Percentiles rank a stretch among this genome's conserved stretches.
Conservation (phyloP, 2,113 vertebrate genomes). For the Ascaphus truei region DNA sequence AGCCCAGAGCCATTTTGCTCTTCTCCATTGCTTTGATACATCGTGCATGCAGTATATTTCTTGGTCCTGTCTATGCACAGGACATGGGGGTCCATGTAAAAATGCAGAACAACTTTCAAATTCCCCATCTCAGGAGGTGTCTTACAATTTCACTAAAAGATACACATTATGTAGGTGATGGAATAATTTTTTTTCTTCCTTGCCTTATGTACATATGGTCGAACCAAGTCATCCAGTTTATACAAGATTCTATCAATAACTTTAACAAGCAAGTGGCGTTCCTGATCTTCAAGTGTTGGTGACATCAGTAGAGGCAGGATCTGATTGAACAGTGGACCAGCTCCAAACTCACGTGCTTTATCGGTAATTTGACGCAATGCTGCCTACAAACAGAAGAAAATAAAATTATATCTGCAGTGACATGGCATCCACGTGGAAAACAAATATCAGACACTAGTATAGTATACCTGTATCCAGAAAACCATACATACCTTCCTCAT, state of each 20-base stretch:
- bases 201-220: slow-evolving; percentile 97
- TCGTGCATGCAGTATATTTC: too few relatives aligned
- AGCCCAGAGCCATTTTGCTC: too few relatives aligned
- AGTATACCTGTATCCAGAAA: too few relatives aligned
- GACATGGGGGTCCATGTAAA: too few relatives aligned
- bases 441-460: too few relatives aligned
- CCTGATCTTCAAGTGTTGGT: slow-evolving; percentile 95
- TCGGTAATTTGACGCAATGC: slow-evolving; percentile 95
- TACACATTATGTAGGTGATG: too few relatives aligned
- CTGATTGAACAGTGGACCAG: slow-evolving; percentile 94
- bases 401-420: background rate
- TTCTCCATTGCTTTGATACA: too few relatives aligned
- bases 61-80: too few relatives aligned
- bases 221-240: slow-evolving; percentile 94
- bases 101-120: too few relatives aligned
- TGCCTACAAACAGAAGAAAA: slow-evolving; percentile 63
- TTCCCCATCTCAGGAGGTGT: too few relatives aligned
- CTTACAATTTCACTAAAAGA: too few relatives aligned
- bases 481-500: slow-evolving; percentile 84
- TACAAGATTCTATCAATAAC: slow-evolving; percentile 97
- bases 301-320: slow-evolving; percentile 97
- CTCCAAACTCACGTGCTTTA: slow-evolving; percentile 95
- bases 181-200: slow-evolving; percentile 9
- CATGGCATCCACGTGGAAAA: background rate
- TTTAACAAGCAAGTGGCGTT: slow-evolving; percentile 95